Percentiles rank a stretch among this genome's conserved stretches.
These are phyloP conservation scores for Coregonus sp. DNA, from an alignment of 2,797 vertebrate species.

Conservation along the genomic window DNA sequence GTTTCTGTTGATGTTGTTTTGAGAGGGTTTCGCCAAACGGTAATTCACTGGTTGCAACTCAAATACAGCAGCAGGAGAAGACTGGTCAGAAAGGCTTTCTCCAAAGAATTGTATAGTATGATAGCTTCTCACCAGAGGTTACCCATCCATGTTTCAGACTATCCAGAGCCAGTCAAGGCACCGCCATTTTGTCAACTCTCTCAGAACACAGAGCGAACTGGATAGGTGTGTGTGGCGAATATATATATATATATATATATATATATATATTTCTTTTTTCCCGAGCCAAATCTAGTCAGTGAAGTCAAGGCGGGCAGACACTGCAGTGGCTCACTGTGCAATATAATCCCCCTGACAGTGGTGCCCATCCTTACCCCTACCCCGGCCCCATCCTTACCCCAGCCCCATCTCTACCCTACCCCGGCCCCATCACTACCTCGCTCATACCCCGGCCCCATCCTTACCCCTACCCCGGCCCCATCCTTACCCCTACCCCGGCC, in stretches of 20 bases:
- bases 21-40: background rate
- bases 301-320: conserved; percentile 76
- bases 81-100: background rate
- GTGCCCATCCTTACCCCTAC: too few relatives aligned
- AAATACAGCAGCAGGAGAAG: background rate
- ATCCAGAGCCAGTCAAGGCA: too few relatives aligned
- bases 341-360: too few relatives aligned
- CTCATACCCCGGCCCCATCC: too few relatives aligned
- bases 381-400: too few relatives aligned
- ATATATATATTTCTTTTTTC: background rate
- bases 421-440: too few relatives aligned
- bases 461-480: too few relatives aligned
- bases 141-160: background rate
- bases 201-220: too few relatives aligned
- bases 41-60: background rate
- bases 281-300: conserved; percentile 73
- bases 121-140: background rate
- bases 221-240: conserved; percentile 1
- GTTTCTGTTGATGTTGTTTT: background rate
- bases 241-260: too few relatives aligned
- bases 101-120: background rate
- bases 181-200: too few relatives aligned
- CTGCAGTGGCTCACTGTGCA: conserved; percentile 53
- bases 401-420: too few relatives aligned
- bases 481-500: conserved; percentile 16